phyloP scores from a whole-genome alignment of 2,888 invertebrate species.

The Harpalus rubripes region DNA sequence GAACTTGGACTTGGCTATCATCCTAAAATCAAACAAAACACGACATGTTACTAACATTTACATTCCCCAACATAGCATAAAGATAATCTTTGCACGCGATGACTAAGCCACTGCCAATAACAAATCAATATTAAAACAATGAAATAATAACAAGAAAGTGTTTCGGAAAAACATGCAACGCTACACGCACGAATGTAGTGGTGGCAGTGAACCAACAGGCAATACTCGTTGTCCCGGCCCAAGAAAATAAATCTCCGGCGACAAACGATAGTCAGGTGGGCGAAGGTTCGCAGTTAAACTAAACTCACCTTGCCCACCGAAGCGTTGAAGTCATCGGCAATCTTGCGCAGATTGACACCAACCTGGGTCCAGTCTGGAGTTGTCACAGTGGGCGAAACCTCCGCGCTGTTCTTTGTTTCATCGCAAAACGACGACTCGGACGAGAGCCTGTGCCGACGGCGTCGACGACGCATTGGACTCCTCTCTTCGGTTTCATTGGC shows the following conservation, averaged over 20 bases:
- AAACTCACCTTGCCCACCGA: slow-evolving; percentile 71
- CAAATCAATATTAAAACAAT: slow-evolving; percentile 24
- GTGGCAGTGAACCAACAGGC: slow-evolving; percentile 42
- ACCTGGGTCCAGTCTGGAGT: slow-evolving; percentile 73
- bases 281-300: slow-evolving; percentile 69
- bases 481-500: slow-evolving; percentile 1
- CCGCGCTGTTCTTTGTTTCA: slow-evolving; percentile 71
- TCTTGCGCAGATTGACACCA: slow-evolving; percentile 72
- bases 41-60: slow-evolving; percentile 1
- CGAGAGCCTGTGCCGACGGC: slow-evolving; percentile 68
- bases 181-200: neutral
- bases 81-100: slow-evolving; percentile 17
- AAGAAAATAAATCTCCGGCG: slow-evolving; percentile 28
- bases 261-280: slow-evolving; percentile 69
- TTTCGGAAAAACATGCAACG: slow-evolving; percentile 25
- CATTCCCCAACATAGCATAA: neutral
- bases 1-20: slow-evolving; percentile 55
- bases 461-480: slow-evolving; percentile 68
- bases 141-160: slow-evolving; percentile 1
- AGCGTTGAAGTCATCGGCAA: slow-evolving; percentile 71
- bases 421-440: slow-evolving; percentile 73
- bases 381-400: slow-evolving; percentile 68
- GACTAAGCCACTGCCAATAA: slow-evolving; percentile 15
- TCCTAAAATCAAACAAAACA: slow-evolving; percentile 68
- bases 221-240: slow-evolving; percentile 24